Conservation (phyloP, 2,888 invertebrate species). For the Ecdyonurus torrentis region DNA sequence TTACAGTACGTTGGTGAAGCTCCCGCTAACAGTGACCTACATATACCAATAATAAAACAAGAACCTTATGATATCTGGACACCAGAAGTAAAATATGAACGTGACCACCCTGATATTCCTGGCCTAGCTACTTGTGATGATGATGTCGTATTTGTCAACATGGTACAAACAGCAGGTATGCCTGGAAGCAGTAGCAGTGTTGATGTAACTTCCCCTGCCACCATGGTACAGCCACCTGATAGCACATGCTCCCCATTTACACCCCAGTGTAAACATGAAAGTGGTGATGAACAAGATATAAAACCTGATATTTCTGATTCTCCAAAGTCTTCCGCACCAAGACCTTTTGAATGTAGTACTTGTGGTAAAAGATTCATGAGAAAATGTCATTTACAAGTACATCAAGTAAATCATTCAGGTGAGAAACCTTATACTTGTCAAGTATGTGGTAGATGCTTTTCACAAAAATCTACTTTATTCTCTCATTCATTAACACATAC, state of each 20-base stretch:
- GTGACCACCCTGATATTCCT: not conserved
- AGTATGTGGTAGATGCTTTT: not conserved
- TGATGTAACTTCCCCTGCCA: not conserved
- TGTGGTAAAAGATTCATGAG: not conserved
- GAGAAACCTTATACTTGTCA: not conserved
- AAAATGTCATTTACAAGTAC: not conserved
- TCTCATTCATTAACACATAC: not conserved
- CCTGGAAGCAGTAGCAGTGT: not conserved
- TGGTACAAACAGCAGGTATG: not conserved
- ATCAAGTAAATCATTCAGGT: not conserved
- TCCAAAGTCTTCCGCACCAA: not conserved
- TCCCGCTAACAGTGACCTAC: not conserved
- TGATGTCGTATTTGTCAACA: not conserved
- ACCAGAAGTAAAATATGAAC: not conserved
- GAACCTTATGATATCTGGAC: constrained; percentile 4
- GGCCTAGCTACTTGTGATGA: not conserved
- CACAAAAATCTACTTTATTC: not conserved
- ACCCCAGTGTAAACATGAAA: not conserved
- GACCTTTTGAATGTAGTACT: not conserved
- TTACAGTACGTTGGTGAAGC: not conserved
- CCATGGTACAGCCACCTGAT: not conserved
- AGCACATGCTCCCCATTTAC: not conserved
- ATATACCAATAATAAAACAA: not conserved
- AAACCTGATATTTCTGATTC: not conserved
- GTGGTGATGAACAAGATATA: not conserved